A percentile compares a stretch with the other conserved stretches of the same genome.
Conservation (phyloP, 2,797 vertebrate species). For the Lagorchestes hirsutus region DNA sequence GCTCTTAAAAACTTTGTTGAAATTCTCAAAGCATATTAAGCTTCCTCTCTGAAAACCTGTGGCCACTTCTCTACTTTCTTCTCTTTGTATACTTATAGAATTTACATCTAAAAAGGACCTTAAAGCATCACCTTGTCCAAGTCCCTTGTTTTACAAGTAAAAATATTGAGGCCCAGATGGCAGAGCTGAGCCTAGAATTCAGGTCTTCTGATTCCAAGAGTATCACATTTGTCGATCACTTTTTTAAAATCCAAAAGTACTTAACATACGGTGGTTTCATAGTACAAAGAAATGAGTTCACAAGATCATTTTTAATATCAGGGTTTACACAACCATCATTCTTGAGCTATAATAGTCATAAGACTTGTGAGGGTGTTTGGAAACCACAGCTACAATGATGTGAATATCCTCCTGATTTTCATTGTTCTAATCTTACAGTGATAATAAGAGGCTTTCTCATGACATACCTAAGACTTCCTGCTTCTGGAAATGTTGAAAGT, state of each 20-base stretch:
- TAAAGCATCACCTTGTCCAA: background rate
- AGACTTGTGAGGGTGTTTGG: slow-evolving; percentile 42
- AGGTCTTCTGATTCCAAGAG: background rate
- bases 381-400: slow-evolving; percentile 45
- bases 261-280: background rate
- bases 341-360: slow-evolving; percentile 50
- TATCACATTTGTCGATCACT: background rate
- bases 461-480: slow-evolving; percentile 70
- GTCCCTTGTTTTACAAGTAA: background rate
- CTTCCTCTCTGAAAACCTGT: background rate
- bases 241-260: background rate
- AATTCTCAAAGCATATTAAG: background rate
- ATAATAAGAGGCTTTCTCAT: slow-evolving; percentile 51
- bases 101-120: background rate
- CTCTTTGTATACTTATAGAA: background rate
- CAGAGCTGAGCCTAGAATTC: background rate
- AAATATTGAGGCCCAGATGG: background rate
- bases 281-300: background rate
- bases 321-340: slow-evolving; percentile 55
- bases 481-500: slow-evolving; percentile 63
- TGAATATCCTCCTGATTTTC: slow-evolving; percentile 36
- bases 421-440: slow-evolving; percentile 61
- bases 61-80: background rate
- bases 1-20: background rate
- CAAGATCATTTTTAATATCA: slow-evolving; percentile 41